Evolutionary conservation across 2,888 invertebrate genomes (phyloP), one percentile per base, ranked within the genome.

Genomic region (Acanthosoma haemorrhoidale): DNA sequence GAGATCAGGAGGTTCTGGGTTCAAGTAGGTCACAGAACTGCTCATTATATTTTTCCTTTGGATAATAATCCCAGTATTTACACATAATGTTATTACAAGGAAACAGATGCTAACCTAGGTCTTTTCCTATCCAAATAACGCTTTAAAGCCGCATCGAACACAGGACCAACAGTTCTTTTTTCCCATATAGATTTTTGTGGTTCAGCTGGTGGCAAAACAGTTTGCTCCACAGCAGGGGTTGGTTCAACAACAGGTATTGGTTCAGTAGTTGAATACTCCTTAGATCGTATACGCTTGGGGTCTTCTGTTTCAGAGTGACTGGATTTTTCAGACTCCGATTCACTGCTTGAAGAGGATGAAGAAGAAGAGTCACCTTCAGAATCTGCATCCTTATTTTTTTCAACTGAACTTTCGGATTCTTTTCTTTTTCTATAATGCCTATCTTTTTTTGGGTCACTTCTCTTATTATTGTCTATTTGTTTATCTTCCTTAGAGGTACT

Each of bases 141-240:
- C 76, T 87, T 84, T 32, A 91, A 79, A 15, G 94, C 92, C 70
- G 86, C 88, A 70, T 90, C 88, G 79, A 89, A 91, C 2, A 86
- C 84, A 63, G 84, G 84, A 6, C 91, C 94, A 15, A 93, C 87
- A 31, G 93, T 94, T 75, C 93, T 83, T 77, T 94, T 94, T 77
- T 88, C 86, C 91, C 92, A 93, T 76, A 93, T 88, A 77, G 88
- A 86, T 72, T 85, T 81, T 81, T 88, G 88, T 9, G 82, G 81
- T 77, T 82, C 57, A 16, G 16, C 13, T 2, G 36, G 29, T 9
- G 36, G 38, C 15, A 57, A 25, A 16, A 21, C 67, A 39, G 68
- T 63, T 75, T 76, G 68, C 68, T 67, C 11, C 68, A 29, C 72
- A 76, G 68, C 36, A 74, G 73, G 11, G 64, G 75, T 76, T 13